Evolutionary conservation across 64 coral and sea anemone genomes (phyloP), one percentile per base, ranked within the genome.

Genomic region (Stylophora pistillata): DNA sequence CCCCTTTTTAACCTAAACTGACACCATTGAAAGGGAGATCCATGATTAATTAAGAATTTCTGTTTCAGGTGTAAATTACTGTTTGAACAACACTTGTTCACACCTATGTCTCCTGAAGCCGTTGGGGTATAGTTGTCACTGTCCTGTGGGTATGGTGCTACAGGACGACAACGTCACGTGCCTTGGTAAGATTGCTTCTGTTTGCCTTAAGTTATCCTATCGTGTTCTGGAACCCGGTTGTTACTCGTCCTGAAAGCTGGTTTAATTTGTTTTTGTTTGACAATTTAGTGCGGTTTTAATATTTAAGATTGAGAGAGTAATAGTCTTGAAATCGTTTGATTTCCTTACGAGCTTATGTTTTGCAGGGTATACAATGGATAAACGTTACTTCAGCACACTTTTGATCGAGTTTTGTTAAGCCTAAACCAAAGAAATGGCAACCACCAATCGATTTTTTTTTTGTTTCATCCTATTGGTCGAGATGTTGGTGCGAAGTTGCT

Each of bases 41-140:
- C 62, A 23, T 68, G 64, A 25, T 25, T 65, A 65, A 37, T 20
- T 31, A 31, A 74, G 0, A 12, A 20, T 47, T 74, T 32, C 15
- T 74, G 14, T 91, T 92, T 78, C 63, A 98, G 96, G 96, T 55
- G 65, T 81, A 4, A 98, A 98, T 75, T 87, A 89, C 75, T 98
- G 96, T 74, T 74, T 87, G n/a, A 98, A 89, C 29, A 74, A 33
- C 16, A 74, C 73, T 3, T 98, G 96, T 55, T 94, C 96, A 33
- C 96, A 98, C 31, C 54, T 94, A 27, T 98, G 96, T 89, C 78
- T 98, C 25, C 64, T 98, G 11, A 74, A 86, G 9, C 96, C 92
- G 33, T 60, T 76, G 76, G 92, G 96, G 10, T 89, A 74, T 30
- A 65, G 63, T 20, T 98, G 96, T 47, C 55, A 78, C 13, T 98